Evolutionary conservation across 2,797 vertebrate genomes (phyloP), one percentile per base, ranked within the genome.

Genomic region (Rhinella marina): DNA sequence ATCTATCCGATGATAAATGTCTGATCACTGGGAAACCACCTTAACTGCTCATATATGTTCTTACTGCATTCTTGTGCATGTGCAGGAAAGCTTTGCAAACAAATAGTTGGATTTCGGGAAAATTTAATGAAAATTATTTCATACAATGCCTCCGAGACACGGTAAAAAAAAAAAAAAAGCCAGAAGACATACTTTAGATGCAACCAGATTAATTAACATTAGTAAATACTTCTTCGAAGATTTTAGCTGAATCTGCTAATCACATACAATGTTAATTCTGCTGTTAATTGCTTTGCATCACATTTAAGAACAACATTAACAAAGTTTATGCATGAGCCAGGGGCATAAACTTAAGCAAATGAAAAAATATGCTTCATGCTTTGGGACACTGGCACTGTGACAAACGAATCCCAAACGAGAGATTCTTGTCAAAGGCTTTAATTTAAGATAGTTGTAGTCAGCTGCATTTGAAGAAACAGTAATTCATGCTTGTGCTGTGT

Each of bases 371-470:
- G 17, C 56, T 85, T 76, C 32, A 61, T 73, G 29, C 70, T 76
- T 41, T 84, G 83, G 56, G 83, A 85, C 83, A 62, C 54, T 84
- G 82, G 82, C 82, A 73, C 17, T 17, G 56, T 62, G 70, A 85
- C 83, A 76, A 21, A 72, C 7, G 23, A 62, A 50, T 85, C 32
- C 83, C 72, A 76, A 73, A 73, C 48, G 68, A 64, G 64, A 56
- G 52, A 56, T 72, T 72, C 50, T 72, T 54, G n/a, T 54, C 68
- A 73, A 73, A 72, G 52, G 50, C 12, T 85, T 21, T 76, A 76
- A 76, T 70, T 73, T 73, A 73, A 14, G 19, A 32, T 32, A 73
- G 32, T 48, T 76, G 70, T 61, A 84, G 82, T 72, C 48, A 56
- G 1, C 59, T 84, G 68, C 27, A 73, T 56, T 61, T 75, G 61